A percentile compares a stretch with the other conserved stretches of the same genome.
Evolutionary conservation across 1,140 invertebrate species (phyloP).

Genomic region (Coptotermes formosanus): DNA sequence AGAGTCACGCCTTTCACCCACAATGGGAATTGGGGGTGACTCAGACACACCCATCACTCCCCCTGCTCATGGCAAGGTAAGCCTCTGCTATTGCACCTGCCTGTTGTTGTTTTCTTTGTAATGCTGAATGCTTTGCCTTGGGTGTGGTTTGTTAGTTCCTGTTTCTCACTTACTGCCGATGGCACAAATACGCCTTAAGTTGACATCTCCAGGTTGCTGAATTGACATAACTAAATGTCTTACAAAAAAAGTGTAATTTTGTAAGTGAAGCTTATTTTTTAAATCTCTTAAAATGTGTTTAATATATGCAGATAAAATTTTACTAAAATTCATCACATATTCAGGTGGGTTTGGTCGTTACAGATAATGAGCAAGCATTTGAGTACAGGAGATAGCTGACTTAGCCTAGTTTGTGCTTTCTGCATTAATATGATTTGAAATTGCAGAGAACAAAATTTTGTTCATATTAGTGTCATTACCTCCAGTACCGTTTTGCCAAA

Average conservation of each 20-base stretch:
- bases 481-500: no score
- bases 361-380: neutral
- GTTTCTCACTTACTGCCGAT: neutral
- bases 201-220: neutral
- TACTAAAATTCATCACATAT: neutral
- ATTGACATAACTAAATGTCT: neutral
- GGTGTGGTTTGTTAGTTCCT: constrained; percentile 6
- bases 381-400: neutral
- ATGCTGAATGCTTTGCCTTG: neutral
- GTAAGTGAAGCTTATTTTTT: no score
- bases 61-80: constrained; percentile 66
- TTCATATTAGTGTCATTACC: no score
- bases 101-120: constrained; percentile 4
- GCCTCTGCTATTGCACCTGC: neutral
- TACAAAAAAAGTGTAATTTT: no score
- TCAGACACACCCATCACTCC: constrained; percentile 59
- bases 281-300: neutral
- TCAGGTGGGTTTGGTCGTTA: neutral
- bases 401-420: constrained; percentile 2
- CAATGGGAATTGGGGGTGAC: constrained; percentile 49
- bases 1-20: constrained; percentile 57
- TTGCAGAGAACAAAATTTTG: neutral
- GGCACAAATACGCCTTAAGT: neutral
- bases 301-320: neutral
- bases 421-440: neutral